phyloP scores from a whole-genome alignment of 2,113 vertebrate species.

The Phalacrocorax carbo region DNA sequence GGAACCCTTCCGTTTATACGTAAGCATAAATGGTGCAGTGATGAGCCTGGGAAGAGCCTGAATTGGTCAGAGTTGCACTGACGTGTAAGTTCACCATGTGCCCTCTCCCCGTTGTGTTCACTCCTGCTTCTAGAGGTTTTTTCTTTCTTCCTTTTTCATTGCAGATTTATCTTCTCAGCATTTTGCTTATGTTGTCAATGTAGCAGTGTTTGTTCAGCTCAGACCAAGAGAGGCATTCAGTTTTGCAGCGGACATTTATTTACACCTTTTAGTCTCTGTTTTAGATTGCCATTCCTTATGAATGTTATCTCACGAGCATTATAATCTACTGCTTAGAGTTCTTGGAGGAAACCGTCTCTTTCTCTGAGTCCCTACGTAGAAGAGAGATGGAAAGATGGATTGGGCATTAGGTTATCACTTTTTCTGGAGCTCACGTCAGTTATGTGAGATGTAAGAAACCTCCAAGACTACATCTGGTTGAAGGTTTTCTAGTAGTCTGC shows the following conservation, averaged over 20 bases:
- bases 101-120: background rate
- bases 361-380: background rate
- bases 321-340: background rate
- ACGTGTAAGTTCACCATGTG: background rate
- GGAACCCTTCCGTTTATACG: background rate
- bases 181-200: constrained; percentile 11
- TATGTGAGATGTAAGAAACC: background rate
- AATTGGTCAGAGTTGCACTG: background rate
- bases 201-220: constrained; percentile 11
- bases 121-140: background rate
- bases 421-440: background rate
- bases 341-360: background rate
- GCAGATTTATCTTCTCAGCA: background rate
- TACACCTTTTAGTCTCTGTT: background rate
- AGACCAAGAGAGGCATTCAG: background rate
- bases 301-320: rapidly evolving
- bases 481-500: background rate
- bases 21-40: background rate
- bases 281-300: background rate
- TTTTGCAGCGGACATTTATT: constrained; percentile 41
- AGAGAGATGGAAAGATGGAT: background rate
- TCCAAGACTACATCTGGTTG: background rate
- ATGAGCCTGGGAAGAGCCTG: background rate
- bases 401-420: background rate
- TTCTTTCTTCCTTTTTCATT: background rate